Evolutionary conservation across 1,140 invertebrate species (phyloP), one percentile per base, ranked within the genome.

Genomic region (Physella acuta): DNA sequence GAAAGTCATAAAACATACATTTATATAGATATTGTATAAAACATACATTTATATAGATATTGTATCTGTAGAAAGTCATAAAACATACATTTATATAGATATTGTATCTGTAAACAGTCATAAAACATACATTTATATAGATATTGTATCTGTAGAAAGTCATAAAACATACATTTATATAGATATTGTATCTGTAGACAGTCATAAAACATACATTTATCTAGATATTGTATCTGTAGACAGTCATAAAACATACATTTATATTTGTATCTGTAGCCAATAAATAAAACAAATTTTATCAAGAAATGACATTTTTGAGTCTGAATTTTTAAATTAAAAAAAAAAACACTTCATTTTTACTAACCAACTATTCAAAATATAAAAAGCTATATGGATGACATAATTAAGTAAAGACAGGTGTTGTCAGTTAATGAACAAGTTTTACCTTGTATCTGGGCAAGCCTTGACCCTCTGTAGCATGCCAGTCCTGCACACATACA

Each of bases 391-490:
- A n/a, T n/a, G n/a, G n/a, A n/a, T n/a, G n/a, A n/a, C n/a, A n/a
- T n/a, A n/a, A n/a, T n/a, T n/a, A n/a, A n/a, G n/a, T n/a, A n/a
- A n/a, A n/a, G n/a, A n/a, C n/a, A 20, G 8, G 39, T 44, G 8
- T 44, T 44, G 39, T 20, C 8, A 44, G 20, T 44, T 20, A 11
- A 44, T 11, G 8, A 20, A 20, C 8, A 44, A 20, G 39, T 11
- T 20, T 55, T 24, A 61, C 59, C 59, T 61, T 26, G 59, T 37
- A 2, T 61, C 36, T 36, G 59, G 59, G 37, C 59, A 61, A 14
- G 36, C 36, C 36, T 61, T 36, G 4, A 61, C 59, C 39, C 59
- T 36, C 36, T 61, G 59, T 26, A 61, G 36, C 2, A 33, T 17
- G 11, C 59, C 59, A 14, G n/a, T 5, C 3, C 59, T 3, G 17